Evolutionary conservation across 2,888 invertebrate genomes (phyloP).

Genomic region (Macrosoma leucophasiata): DNA sequence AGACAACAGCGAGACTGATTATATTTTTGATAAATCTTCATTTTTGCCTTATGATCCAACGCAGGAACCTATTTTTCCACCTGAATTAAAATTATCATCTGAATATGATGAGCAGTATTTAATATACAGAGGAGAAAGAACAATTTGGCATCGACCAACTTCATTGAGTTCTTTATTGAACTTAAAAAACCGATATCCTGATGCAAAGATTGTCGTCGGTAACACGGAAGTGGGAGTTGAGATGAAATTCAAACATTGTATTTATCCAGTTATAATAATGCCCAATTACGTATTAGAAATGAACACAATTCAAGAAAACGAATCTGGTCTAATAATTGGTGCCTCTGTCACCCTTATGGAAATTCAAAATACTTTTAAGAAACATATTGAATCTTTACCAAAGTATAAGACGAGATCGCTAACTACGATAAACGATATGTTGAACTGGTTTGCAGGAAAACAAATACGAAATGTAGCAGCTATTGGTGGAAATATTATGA

Average conservation of each 20-base stretch:
- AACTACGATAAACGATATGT: constrained; percentile 84
- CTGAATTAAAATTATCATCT: constrained; percentile 80
- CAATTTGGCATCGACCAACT: constrained; percentile 83
- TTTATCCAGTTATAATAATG: constrained; percentile 87
- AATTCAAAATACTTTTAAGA: constrained; percentile 79
- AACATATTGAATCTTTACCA: constrained; percentile 74
- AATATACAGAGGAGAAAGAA: constrained; percentile 65
- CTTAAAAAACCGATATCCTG: constrained; percentile 79
- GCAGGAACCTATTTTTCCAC: constrained; percentile 91
- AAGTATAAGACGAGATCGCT: constrained; percentile 81
- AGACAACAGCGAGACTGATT: constrained; percentile 62
- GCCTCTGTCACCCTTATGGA: constrained; percentile 88
- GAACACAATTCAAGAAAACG: constrained; percentile 71
- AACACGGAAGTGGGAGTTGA: constrained; percentile 92
- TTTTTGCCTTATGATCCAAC: constrained; percentile 82
- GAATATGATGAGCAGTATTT: constrained; percentile 75
- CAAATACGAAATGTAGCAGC: constrained; percentile 97
- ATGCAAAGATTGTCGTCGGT: constrained; percentile 86
- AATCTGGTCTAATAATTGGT: constrained; percentile 82
- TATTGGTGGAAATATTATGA: constrained; percentile 95
- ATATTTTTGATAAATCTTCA: constrained; percentile 76
- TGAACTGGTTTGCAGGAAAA: constrained; percentile 96
- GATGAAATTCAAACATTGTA: constrained; percentile 85
- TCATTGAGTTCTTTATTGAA: constrained; percentile 75
- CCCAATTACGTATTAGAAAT: constrained; percentile 91